Conservation (phyloP, 2,113 vertebrate species). For the Rousettus leschenaultii region DNA sequence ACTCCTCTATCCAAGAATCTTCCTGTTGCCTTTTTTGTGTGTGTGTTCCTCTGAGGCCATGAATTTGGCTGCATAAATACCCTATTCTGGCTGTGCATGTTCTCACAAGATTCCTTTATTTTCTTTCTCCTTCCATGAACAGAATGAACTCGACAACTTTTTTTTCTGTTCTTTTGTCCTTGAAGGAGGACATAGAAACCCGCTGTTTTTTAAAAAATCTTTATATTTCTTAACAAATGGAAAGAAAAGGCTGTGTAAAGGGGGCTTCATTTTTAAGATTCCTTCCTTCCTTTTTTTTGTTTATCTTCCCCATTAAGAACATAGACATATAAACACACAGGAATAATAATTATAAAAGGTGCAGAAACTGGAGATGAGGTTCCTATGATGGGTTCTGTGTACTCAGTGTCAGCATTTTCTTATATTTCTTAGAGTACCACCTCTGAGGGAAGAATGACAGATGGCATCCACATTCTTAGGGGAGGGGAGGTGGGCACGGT, state of each 20-base stretch:
- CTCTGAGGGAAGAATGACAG: not conserved
- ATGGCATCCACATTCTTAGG: not conserved
- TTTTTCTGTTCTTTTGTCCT: not conserved
- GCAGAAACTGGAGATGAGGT: not conserved
- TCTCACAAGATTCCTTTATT: not conserved
- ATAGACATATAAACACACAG: not conserved
- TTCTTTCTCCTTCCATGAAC: not conserved
- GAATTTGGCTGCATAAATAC: not conserved
- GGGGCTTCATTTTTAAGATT: not conserved
- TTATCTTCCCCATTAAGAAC: not conserved
- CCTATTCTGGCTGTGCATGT: not conserved
- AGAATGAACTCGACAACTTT: not conserved
- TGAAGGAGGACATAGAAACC: not conserved
- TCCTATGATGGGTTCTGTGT: not conserved
- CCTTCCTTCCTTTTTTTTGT: not conserved
- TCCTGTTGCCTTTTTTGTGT: not conserved
- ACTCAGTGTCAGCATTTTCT: not conserved
- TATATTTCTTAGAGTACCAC: not conserved
- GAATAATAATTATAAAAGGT: not conserved
- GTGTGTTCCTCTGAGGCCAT: not conserved
- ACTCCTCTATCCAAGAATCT: not conserved
- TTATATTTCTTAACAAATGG: not conserved
- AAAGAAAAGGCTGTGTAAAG: not conserved
- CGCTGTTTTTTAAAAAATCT: not conserved
- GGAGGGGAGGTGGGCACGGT: rapidly evolving